These are phyloP conservation scores for Eretmocerus hayati DNA, from an alignment of 2,888 invertebrate genomes.

Conservation along the genomic window DNA sequence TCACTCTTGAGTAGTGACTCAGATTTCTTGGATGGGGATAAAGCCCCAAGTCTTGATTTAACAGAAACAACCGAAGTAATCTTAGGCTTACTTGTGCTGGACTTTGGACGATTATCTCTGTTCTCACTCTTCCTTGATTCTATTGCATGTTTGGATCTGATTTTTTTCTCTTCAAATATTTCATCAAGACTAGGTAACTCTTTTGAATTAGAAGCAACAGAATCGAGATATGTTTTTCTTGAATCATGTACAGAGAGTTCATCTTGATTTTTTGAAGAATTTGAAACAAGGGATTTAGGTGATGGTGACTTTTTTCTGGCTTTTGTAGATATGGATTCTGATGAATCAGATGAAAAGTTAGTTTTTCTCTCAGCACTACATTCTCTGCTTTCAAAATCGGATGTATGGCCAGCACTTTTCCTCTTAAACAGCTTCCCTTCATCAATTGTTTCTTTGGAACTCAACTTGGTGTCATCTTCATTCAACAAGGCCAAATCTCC, in stretches of 20 bases:
- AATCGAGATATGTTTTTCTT: conserved; percentile 22
- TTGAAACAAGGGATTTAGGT: conserved; percentile 3
- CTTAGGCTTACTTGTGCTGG: conserved; percentile 37
- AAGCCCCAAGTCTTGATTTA: conserved; percentile 35
- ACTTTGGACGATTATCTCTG: conserved; percentile 10
- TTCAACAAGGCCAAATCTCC: conserved; percentile 20
- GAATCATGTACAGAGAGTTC: conserved; percentile 7
- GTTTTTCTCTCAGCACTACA: conserved; percentile 5
- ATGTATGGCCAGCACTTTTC: not conserved
- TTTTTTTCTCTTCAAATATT: conserved; percentile 11
- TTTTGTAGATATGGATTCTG: not conserved
- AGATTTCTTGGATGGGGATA: conserved; percentile 33
- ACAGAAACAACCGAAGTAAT: conserved; percentile 42
- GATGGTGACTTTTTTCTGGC: conserved; percentile 3
- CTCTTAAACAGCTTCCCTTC: conserved; percentile 8
- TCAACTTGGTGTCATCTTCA: conserved; percentile 13
- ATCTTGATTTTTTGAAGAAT: conserved; percentile 15
- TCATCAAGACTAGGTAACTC: not conserved
- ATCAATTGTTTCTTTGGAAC: conserved; percentile 2
- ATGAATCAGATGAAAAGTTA: not conserved
- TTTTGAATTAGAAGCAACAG: not conserved
- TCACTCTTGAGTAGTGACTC: conserved; percentile 20
- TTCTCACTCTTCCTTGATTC: conserved; percentile 9
- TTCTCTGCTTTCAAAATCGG: conserved; percentile 1
- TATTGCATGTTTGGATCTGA: conserved; percentile 15